Evolutionary conservation across 1,140 invertebrate species (phyloP).

Genomic region (Drosophila rhopaloa): DNA sequence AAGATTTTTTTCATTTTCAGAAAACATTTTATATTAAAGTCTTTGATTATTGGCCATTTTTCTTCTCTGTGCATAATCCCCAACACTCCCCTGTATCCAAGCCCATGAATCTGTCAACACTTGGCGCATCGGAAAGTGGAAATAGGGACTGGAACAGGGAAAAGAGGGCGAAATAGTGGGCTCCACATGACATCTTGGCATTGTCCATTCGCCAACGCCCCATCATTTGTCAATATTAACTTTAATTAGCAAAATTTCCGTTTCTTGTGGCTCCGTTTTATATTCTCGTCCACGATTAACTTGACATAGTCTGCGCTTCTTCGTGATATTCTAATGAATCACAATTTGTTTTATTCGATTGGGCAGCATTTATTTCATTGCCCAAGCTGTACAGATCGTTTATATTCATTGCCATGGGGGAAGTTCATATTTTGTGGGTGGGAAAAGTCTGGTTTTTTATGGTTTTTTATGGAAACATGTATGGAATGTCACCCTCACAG

Average conservation of each 20-base stretch:
- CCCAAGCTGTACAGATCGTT: conserved; percentile 46
- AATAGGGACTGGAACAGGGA: conserved; percentile 8
- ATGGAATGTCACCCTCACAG: conserved; percentile 1
- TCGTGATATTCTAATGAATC: conserved; percentile 41
- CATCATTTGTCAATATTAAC: conserved; percentile 82
- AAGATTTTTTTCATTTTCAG: no score
- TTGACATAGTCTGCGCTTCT: conserved; percentile 43
- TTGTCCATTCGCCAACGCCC: conserved; percentile 61
- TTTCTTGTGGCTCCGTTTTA: conserved; percentile 11
- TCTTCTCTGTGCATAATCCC: conserved; percentile 6
- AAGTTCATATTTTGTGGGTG: conserved; percentile 28
- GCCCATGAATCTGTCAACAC: conserved; percentile 77
- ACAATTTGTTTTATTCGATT: conserved; percentile 70
- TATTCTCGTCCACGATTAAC: conserved; percentile 29
- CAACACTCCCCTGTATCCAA: conserved; percentile 19
- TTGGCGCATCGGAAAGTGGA: conserved; percentile 46
- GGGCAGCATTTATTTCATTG: conserved; percentile 34
- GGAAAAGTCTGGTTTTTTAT: conserved; percentile 19
- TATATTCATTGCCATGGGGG: conserved; percentile 54
- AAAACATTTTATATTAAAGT: no score
- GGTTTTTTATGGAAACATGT: conserved; percentile 13
- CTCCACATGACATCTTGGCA: conserved; percentile 63
- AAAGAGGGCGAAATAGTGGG: conserved; percentile 32
- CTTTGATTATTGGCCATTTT: no score
- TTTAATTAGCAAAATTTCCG: conserved; percentile 72